Percentiles rank a stretch among this genome's conserved stretches.
Evolutionary conservation across 2,113 vertebrate genomes (phyloP).

Genomic region (Onychostruthus taczanowskii): DNA sequence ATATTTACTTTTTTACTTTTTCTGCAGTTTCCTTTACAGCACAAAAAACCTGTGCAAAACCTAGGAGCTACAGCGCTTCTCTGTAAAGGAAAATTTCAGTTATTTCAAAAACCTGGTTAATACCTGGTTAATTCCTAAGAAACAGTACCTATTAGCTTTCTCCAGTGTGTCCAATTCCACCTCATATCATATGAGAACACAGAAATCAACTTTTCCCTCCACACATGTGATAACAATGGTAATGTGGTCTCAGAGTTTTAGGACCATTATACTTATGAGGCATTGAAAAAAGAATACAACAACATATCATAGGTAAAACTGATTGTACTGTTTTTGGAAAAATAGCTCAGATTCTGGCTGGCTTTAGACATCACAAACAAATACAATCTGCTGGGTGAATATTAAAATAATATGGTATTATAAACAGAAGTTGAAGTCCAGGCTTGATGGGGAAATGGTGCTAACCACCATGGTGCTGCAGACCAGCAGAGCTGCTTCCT

Average conservation of each 20-base stretch:
- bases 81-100: background rate
- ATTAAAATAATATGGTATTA: background rate
- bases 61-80: background rate
- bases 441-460: background rate
- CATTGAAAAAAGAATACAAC: background rate
- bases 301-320: background rate
- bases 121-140: background rate
- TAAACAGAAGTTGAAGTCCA: background rate
- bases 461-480: background rate
- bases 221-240: background rate
- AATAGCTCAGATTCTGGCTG: background rate
- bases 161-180: background rate
- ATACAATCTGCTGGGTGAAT: background rate
- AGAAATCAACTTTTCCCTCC: background rate
- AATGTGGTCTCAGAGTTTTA: background rate
- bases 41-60: background rate
- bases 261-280: background rate
- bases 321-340: background rate
- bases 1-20: background rate
- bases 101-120: background rate
- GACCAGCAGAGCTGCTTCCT: background rate
- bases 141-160: background rate
- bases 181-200: background rate
- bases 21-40: background rate
- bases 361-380: background rate